Conservation (phyloP, 2,888 invertebrate species). For the Apoda limacodes region DNA sequence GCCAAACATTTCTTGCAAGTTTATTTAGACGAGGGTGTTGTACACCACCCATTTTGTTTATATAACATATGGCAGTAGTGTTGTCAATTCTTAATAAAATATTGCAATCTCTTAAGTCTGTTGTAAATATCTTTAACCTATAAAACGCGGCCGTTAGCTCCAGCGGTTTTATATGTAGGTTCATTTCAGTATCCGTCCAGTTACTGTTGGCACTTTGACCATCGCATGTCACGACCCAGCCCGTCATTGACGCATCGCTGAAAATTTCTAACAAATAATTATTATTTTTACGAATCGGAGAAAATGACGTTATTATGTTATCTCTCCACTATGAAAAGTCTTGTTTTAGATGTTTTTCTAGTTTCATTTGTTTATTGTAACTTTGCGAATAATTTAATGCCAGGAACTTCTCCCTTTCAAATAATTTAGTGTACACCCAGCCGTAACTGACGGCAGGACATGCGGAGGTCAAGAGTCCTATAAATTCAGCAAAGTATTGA, state of each 20-base stretch:
- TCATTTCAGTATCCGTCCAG: conserved; percentile 3
- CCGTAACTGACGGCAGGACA: conserved; percentile 14
- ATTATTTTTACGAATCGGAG: conserved; percentile 3
- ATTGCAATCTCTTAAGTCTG: neutral
- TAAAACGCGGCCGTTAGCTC: conserved; percentile 7
- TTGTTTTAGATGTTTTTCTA: neutral
- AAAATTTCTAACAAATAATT: conserved; percentile 1
- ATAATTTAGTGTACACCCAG: conserved; percentile 11
- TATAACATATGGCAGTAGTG: conserved; percentile 13
- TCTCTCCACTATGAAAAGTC: neutral
- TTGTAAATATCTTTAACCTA: conserved; percentile 5
- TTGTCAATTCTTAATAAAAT: conserved; percentile 12
- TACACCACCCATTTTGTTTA: conserved; percentile 14
- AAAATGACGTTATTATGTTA: neutral
- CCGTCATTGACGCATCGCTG: neutral
- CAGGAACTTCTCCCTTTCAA: conserved; percentile 5
- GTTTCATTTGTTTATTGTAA: neutral
- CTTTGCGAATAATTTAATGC: neutral
- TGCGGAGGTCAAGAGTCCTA: conserved; percentile 7
- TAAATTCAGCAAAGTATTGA: conserved; percentile 9
- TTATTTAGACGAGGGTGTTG: conserved; percentile 9
- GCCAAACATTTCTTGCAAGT: conserved; percentile 8
- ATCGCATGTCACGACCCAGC: conserved; percentile 2
- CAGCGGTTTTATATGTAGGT: conserved; percentile 6
- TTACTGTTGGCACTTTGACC: conserved; percentile 2